These are phyloP conservation scores for Onychomys torridus DNA, from an alignment of 2,797 vertebrate species.

Conservation along the genomic window DNA sequence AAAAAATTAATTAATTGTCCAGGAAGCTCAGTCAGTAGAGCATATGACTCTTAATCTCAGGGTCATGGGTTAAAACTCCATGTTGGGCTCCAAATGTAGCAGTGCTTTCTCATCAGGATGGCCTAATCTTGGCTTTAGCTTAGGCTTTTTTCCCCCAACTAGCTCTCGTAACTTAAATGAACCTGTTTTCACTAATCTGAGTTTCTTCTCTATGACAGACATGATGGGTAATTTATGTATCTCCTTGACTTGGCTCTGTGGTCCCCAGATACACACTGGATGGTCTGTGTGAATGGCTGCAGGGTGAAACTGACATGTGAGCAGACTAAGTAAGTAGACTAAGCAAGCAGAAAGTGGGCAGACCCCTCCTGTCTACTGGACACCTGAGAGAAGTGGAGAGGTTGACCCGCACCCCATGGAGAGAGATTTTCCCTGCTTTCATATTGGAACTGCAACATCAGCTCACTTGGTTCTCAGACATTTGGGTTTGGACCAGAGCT, in stretches of 20 bases:
- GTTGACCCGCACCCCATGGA: background rate
- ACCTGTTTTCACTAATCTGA: background rate
- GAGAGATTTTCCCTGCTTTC: background rate
- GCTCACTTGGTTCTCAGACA: background rate
- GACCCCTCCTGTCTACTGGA: background rate
- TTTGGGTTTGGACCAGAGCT: background rate
- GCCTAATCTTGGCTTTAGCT: background rate
- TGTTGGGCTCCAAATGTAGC: background rate
- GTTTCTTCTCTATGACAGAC: background rate
- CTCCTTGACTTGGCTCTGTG: background rate
- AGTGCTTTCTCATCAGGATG: background rate
- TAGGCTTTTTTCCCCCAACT: background rate
- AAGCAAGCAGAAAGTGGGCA: background rate
- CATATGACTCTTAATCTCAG: background rate
- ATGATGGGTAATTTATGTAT: background rate
- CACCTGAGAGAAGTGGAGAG: background rate
- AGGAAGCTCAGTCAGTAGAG: background rate
- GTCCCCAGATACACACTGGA: background rate
- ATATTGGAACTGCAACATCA: background rate
- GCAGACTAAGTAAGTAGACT: rapidly evolving
- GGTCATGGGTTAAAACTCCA: background rate
- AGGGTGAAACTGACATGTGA: background rate
- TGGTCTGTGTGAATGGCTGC: background rate
- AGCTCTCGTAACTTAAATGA: background rate
- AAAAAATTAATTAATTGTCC: background rate